These are phyloP conservation scores for Parazoanthus swiftii DNA, from an alignment of 92 coral and sea anemone genomes.

Conservation along the genomic window DNA sequence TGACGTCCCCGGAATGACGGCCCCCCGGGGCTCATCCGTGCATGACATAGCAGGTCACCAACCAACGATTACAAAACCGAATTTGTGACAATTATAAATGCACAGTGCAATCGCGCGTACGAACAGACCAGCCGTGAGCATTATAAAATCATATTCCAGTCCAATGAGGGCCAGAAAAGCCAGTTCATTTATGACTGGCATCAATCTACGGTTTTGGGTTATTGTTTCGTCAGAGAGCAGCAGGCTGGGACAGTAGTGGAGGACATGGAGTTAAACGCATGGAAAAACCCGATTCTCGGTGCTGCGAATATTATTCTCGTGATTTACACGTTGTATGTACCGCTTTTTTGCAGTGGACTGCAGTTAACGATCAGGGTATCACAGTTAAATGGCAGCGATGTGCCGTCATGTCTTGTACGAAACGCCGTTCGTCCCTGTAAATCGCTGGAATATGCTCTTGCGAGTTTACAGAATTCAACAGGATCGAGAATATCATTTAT, in stretches of 20 bases:
- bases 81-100: background rate
- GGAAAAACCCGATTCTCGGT: background rate
- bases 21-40: too few relatives aligned
- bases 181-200: background rate
- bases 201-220: background rate
- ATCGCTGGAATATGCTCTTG: conserved; percentile 66
- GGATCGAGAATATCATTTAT: conserved; percentile 31
- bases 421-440: conserved; percentile 55
- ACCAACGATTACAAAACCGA: background rate
- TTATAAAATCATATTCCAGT: background rate
- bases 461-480: conserved; percentile 31
- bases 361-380: conserved; percentile 47
- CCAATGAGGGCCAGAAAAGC: background rate
- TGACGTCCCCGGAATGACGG: background rate
- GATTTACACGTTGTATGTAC: background rate
- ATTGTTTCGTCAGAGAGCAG: background rate
- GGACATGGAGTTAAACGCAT: background rate
- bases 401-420: conserved; percentile 47
- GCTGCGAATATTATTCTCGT: conserved; percentile 1
- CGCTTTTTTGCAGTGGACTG: background rate
- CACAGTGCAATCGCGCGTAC: background rate
- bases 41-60: too few relatives aligned
- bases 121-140: background rate
- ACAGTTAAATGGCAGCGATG: conserved; percentile 62
- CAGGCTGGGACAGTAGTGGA: background rate